Evolutionary conservation across 2,888 invertebrate genomes (phyloP).

Genomic region (Marasmarcha lunaedactyla): DNA sequence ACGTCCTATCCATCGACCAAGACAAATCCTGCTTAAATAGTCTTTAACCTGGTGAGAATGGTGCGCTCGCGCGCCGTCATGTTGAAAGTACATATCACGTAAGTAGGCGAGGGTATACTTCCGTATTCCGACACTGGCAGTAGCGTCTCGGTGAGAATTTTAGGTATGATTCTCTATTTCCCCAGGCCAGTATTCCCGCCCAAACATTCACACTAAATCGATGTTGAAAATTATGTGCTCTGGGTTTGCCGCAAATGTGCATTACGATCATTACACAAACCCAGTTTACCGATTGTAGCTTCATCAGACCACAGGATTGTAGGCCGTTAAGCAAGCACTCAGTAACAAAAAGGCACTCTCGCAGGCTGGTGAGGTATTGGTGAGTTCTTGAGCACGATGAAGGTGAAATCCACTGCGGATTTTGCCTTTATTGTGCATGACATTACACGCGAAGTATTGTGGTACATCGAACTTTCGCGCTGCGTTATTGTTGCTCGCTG

Average conservation of each 20-base stretch:
- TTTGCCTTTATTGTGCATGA: too few relatives aligned
- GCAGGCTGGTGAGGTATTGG: constrained; percentile 1
- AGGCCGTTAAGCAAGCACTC: constrained; percentile 4
- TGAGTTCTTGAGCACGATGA: not conserved
- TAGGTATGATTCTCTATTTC: constrained; percentile 5
- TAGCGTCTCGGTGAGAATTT: constrained; percentile 4
- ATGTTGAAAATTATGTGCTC: constrained; percentile 7
- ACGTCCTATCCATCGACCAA: constrained; percentile 6
- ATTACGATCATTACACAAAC: constrained; percentile 6
- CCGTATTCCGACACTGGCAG: constrained; percentile 6
- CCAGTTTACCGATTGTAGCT: constrained; percentile 4
- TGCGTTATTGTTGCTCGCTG: too few relatives aligned
- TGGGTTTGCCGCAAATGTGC: constrained; percentile 5
- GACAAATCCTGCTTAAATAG: constrained; percentile 2
- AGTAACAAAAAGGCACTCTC: constrained; percentile 2
- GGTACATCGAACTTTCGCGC: too few relatives aligned
- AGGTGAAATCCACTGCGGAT: too few relatives aligned
- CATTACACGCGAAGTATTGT: too few relatives aligned
- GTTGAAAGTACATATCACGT: constrained; percentile 5
- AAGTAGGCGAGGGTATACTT: constrained; percentile 2
- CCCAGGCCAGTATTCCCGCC: constrained; percentile 9
- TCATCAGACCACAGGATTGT: constrained; percentile 4
- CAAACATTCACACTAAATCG: constrained; percentile 10
- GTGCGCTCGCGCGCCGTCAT: constrained; percentile 7
- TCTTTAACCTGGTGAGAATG: constrained; percentile 3